Base-by-base conservation (phyloP, 2,888 invertebrate genomes). In the Tenthredo distinguenda region DNA sequence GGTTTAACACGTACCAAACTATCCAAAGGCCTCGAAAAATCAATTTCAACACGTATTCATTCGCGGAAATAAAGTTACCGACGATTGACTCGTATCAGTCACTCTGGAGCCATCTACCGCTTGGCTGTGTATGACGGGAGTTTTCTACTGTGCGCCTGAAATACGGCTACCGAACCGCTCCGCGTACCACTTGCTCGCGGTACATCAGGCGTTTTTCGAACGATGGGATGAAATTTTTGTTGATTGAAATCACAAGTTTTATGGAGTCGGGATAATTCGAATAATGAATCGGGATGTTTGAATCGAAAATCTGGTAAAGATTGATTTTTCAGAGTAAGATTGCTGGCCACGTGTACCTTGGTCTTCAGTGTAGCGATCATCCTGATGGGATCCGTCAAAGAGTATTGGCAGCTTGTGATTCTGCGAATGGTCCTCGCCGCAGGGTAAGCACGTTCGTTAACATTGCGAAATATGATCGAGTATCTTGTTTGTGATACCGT, bases 361-460 rank as follows among this genome's bases (percentile, higher is more conserved):
- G 94, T 98, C 84, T 98, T 98, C 94, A 97, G 97, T 4, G 91
- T 97, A 1, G 98, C 98, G 3, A 97, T 98, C 47, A 94, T 98
- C 31, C 92, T 98, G n/a, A 98, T 98, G 94, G 98, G 98, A 10
- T 94, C 96, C 2, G 97, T 98, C 0, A 96, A 95, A 37, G 96
- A 97, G 88, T 99, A 98, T 93, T 99, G 98, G 98, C 98, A 99
- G 90, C 94, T 99, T 84, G 97, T 98, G 0, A 86, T 98, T 5
- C 94, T 98, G 0, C 95, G 98, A 43, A 98, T 98, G 97, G 94
- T 97, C 18, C 96, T 98, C 94, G 98, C 98, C 0, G 97, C 97
- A 5, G 98, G 97, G 96, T 96, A 93, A 93, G 94, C 90, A 86
- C 2, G n/a, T 18, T 74, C 58, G 85, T 82, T 87, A 21, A 68